A percentile compares a stretch with the other conserved stretches of the same genome.
Conservation (phyloP, 2,888 invertebrate species). For the Adela reaumurella region DNA sequence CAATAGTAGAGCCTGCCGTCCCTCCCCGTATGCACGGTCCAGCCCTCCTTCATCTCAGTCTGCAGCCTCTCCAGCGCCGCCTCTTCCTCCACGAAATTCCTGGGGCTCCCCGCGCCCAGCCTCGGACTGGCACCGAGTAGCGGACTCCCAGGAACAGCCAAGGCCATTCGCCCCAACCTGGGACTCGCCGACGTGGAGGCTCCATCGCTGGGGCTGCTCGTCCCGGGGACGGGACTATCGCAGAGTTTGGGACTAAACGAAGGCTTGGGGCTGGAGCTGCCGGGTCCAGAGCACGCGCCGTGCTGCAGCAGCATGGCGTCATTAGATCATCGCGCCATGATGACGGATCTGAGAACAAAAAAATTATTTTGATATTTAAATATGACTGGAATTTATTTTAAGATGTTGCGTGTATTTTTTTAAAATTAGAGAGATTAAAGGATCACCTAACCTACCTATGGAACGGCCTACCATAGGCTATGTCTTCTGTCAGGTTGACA, state of each 20-base stretch:
- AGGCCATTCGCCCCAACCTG: slow-evolving; percentile 16
- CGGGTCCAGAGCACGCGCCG: slow-evolving; percentile 47
- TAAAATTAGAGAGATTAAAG: too few species aligned
- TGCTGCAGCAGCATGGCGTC: slow-evolving; percentile 49
- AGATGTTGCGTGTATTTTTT: too few species aligned
- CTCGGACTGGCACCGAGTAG: slow-evolving; percentile 25
- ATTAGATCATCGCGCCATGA: slow-evolving; percentile 43
- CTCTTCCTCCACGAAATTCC: slow-evolving; percentile 32
- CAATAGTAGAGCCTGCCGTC: slow-evolving; percentile 85
- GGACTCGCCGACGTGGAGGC: slow-evolving; percentile 28
- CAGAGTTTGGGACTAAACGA: slow-evolving; percentile 24
- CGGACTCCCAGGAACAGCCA: slow-evolving; percentile 16
- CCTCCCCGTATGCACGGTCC: slow-evolving; percentile 75
- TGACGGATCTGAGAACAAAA: neutral
- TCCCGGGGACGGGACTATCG: slow-evolving; percentile 14
- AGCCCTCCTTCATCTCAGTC: slow-evolving; percentile 64
- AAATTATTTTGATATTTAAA: too few species aligned
- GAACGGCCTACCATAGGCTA: too few species aligned
- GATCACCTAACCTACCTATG: too few species aligned
- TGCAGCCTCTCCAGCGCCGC: slow-evolving; percentile 54
- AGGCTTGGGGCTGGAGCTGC: slow-evolving; percentile 32
- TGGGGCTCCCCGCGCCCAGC: slow-evolving; percentile 45
- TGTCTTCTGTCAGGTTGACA: too few species aligned
- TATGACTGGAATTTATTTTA: too few species aligned
- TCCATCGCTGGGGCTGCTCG: slow-evolving; percentile 34